These are phyloP conservation scores for Tortrix viridana DNA, from an alignment of 2,888 invertebrate genomes.

Conservation along the genomic window DNA sequence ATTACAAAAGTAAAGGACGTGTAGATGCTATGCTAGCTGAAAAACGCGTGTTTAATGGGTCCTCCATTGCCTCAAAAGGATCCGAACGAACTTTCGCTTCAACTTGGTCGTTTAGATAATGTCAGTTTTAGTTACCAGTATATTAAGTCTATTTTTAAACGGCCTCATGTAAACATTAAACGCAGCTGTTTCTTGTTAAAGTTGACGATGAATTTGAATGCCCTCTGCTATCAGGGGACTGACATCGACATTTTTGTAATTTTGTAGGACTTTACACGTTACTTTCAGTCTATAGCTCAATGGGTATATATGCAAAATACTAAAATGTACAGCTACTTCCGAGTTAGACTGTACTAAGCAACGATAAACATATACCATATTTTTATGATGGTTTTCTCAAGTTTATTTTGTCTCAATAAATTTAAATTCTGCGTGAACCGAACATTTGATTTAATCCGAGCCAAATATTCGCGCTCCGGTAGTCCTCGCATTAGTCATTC, in stretches of 20 bases:
- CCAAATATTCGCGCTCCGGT: constrained; percentile 4
- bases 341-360: no score
- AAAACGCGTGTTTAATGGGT: background rate
- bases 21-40: background rate
- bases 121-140: background rate
- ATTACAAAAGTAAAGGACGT: background rate
- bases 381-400: no score
- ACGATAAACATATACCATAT: no score
- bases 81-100: background rate
- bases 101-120: background rate
- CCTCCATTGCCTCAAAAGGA: background rate
- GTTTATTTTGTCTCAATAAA: no score
- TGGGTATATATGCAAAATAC: no score
- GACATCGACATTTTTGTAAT: no score
- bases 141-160: background rate
- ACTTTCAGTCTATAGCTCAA: no score
- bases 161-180: background rate
- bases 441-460: background rate
- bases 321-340: no score
- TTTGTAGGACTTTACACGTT: no score
- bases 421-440: no score
- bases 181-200: background rate
- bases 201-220: background rate
- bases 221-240: no score
- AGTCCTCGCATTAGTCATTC: constrained; percentile 9